Conservation (phyloP, 2,113 vertebrate genomes). For the Bos indicus region DNA sequence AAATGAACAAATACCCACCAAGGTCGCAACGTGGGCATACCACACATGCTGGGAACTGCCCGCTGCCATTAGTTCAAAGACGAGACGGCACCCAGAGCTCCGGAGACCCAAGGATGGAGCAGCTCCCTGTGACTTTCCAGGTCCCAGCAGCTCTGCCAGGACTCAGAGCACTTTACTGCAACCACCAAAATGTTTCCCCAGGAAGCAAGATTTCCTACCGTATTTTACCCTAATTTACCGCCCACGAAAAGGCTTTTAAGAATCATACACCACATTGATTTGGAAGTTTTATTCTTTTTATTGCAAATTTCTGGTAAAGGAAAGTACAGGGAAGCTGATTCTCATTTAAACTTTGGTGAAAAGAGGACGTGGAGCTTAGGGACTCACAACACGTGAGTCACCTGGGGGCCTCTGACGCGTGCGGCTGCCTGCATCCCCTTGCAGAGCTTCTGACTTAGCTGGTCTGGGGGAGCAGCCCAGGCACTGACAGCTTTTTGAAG, state of each 20-base stretch:
- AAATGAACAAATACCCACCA: neutral
- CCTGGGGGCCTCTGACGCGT: rapidly evolving
- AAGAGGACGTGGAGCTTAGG: neutral
- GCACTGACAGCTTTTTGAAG: neutral
- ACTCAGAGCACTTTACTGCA: neutral
- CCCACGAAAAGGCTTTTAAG: neutral
- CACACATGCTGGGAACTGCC: no score
- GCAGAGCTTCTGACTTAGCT: neutral
- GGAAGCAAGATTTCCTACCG: neutral
- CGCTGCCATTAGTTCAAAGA: neutral
- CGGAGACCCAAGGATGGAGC: neutral
- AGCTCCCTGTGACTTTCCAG: neutral
- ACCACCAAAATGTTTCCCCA: neutral
- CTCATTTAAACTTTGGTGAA: slow-evolving; percentile 54
- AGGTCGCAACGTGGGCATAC: neutral
- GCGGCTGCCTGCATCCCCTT: neutral
- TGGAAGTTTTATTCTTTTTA: slow-evolving; percentile 66
- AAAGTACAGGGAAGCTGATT: slow-evolving; percentile 54
- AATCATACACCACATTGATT: neutral
- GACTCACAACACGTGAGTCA: neutral
- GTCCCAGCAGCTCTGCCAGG: neutral
- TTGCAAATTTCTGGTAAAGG: slow-evolving; percentile 68
- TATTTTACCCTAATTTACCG: neutral
- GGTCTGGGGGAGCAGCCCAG: neutral
- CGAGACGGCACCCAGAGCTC: rapidly evolving